Conservation (phyloP, 1,140 invertebrate species). For the Drosophila teissieri region DNA sequence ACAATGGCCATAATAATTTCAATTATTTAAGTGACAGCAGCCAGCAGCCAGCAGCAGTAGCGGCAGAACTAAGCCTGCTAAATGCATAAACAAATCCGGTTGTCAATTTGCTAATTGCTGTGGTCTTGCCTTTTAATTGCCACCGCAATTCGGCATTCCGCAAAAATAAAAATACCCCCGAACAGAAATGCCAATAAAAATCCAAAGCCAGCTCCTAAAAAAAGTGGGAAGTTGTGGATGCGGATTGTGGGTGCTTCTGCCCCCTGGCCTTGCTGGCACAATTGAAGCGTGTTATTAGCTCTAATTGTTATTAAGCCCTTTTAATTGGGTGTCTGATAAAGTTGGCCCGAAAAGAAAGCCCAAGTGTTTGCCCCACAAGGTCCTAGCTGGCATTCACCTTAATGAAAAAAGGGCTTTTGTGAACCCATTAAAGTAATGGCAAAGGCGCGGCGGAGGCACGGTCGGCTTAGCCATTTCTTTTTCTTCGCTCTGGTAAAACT, state of each 20-base stretch:
- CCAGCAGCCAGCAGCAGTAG: conserved; percentile 14
- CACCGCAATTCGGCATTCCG: conserved; percentile 52
- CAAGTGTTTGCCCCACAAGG: conserved; percentile 38
- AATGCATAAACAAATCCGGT: conserved; percentile 76
- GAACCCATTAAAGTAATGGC: conserved; percentile 36
- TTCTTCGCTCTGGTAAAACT: conserved; percentile 41
- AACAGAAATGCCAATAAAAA: conserved; percentile 39
- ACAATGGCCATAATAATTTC: conserved; percentile 66
- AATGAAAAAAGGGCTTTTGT: conserved; percentile 65
- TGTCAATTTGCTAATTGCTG: conserved; percentile 82
- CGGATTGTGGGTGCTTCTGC: conserved; percentile 23
- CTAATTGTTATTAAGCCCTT: conserved; percentile 82
- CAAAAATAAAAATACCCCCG: conserved; percentile 20
- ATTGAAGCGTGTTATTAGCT: conserved; percentile 83
- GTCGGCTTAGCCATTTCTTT: conserved; percentile 35
- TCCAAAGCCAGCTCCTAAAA: background rate
- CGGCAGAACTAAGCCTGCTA: conserved; percentile 28
- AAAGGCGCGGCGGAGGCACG: background rate
- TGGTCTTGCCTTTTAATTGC: conserved; percentile 75
- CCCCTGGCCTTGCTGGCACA: conserved; percentile 68
- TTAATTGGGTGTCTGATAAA: conserved; percentile 83
- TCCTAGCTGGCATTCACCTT: conserved; percentile 58
- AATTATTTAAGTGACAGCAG: conserved; percentile 68
- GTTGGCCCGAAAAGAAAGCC: conserved; percentile 62
- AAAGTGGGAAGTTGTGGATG: conserved; percentile 13